Evolutionary conservation across 2,888 invertebrate species (phyloP), one percentile per base, ranked within the genome.

Genomic region (Scaptomyza polygonia): DNA sequence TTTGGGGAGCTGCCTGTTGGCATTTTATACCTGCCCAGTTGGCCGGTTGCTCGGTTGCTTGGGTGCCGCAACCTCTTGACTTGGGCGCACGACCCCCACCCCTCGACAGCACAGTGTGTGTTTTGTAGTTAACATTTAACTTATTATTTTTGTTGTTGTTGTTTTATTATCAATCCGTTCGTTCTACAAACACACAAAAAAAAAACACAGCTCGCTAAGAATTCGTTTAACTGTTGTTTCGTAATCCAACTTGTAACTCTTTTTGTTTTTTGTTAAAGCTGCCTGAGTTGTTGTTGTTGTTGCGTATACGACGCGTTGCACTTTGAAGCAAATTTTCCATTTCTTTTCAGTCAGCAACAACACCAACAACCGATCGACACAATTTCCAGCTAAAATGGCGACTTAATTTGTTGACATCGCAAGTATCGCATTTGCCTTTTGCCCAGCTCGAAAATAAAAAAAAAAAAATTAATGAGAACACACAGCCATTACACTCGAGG

Each of bases 321-420:
- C 63, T 81, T 75, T 52, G 48, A 27, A 68, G 64, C 64, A 57
- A 48, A 67, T 63, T 73, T 65, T 61, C 65, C 69, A 56, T 77
- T 72, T 77, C 73, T 72, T 54, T 62, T 56, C 54, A 36, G 73
- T 75, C 72, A 76, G 79, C 79, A 58, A 43, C 56, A 48, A n/a
- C 63, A 63, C 40, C 18, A 42, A 34, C 48, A 47, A 39, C 36
- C 45, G 54, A 42, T 49, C 80, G 86, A 77, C 82, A 82, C 78
- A 76, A 76, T 86, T 86, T 80, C 78, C 84, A 86, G 84, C 56
- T 80, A 84, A 83, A 84, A 83, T 84, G 81, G 86, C 85, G 77
- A 71, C 78, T 65, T 65, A 79, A 85, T 74, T 77, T 85, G 82
- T 77, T 84, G 86, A 86, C 84, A 71, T 59, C 56, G 68, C 86